Base-by-base conservation (phyloP, 1,140 invertebrate genomes). In the Halictus rubicundus region DNA sequence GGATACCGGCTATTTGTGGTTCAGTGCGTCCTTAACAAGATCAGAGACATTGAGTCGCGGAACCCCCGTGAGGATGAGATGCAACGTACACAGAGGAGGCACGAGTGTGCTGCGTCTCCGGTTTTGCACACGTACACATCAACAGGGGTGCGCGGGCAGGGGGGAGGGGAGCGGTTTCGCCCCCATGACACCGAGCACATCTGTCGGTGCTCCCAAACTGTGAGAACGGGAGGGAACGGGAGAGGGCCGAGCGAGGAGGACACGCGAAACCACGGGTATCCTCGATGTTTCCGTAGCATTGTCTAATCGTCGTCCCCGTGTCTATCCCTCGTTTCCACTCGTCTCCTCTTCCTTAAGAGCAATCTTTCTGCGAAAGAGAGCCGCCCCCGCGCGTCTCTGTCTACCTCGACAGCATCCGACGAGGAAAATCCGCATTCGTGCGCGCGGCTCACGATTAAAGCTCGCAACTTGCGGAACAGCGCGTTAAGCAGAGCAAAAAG, bases 1-100 rank as follows among this genome's bases (percentile, higher is more conserved):
- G 90, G 90, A 89, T 88, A 88, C 85, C 88, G 90, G 90, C 84
- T 90, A 87, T 92, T 92, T 88, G 90, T 90, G 91, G 90, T 92
- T 92, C 91, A 87, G 88, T 92, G 92, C 89, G 87, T 88, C 91
- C 89, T 89, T 92, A 93, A 93, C 92, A 90, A 92, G 92, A 92
- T 93, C 91, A 92, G 88, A 88, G 84, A 87, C 85, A 87, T 63
- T 64, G 81, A 86, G 81, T 78, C 66, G 49, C 79, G 84, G 59
- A 60, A 86, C 73, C 72, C 64, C 78, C 59, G 73, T 71, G 71
- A 85, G 83, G 80, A 84, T 83, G 78, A 84, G 85, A 78, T 84
- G 80, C 85, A 78, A 49, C 71, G 42, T 39, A 61, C 14, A 70
- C 59, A 32, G 42, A 14, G 21, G n/a, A 12, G 64, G 23, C 23